These are phyloP conservation scores for Nansenia antarctica DNA, from an alignment of 2,113 vertebrate species.

Conservation along the genomic window DNA sequence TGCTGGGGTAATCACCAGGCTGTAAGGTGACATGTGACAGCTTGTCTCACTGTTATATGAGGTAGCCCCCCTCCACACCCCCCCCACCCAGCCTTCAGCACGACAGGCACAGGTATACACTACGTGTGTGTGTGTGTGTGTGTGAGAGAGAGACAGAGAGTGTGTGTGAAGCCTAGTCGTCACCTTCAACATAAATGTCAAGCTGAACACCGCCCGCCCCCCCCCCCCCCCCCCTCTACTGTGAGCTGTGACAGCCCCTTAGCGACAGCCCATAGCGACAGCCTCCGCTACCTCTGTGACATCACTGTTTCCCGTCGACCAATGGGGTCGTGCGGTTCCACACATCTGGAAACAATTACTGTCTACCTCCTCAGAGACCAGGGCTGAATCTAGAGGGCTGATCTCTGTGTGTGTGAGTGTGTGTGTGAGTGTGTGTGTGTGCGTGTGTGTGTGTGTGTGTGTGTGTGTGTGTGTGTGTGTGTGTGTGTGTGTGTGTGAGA, in stretches of 20 bases:
- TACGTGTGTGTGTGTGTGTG: too few relatives aligned
- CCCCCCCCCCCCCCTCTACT: too few relatives aligned
- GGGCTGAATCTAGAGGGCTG: neutral
- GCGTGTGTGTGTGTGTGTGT: too few relatives aligned
- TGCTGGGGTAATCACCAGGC: neutral
- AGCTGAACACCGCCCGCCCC: neutral
- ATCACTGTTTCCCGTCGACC: neutral
- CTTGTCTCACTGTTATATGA: neutral
- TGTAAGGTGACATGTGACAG: neutral
- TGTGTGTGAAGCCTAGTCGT: neutral
- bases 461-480: neutral
- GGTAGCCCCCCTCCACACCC: neutral
- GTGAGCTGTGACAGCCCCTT: conserved; percentile 2
- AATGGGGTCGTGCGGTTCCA: neutral
- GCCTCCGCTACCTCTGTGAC: neutral
- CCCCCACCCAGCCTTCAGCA: neutral
- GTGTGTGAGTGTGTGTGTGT: too few relatives aligned
- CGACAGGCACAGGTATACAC: too few relatives aligned
- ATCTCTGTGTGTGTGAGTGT: too few relatives aligned
- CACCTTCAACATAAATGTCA: neutral
- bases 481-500: too few relatives aligned
- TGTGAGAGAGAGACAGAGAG: too few relatives aligned
- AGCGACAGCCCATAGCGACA: neutral
- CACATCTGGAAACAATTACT: neutral
- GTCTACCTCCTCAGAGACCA: neutral